Conservation (phyloP, 2,888 invertebrate genomes). For the Anagyrus pseudococci region DNA sequence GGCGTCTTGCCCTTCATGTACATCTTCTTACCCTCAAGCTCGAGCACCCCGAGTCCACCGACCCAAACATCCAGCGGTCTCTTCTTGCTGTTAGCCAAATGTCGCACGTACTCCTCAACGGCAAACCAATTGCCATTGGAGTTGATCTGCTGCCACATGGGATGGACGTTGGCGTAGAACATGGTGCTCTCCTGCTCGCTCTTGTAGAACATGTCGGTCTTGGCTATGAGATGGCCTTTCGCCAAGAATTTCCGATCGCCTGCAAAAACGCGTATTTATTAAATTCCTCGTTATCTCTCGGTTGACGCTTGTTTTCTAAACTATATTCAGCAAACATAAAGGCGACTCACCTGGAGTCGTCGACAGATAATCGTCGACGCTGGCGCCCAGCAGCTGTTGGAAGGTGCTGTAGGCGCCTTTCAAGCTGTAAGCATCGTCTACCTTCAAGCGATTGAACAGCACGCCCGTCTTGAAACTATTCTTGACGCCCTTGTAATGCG, state of each 20-base stretch:
- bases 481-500: neutral
- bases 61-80: conserved; percentile 22
- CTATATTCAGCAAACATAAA: too few relatives aligned
- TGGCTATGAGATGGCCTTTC: conserved; percentile 66
- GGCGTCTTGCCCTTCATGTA: conserved; percentile 1
- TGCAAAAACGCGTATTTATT: conserved; percentile 3
- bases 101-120: conserved; percentile 55
- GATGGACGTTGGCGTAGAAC: conserved; percentile 65
- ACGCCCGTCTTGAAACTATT: neutral
- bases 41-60: neutral
- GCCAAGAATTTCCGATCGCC: conserved; percentile 52
- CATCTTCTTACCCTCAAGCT: conserved; percentile 16
- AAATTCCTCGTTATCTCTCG: too few relatives aligned
- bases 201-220: conserved; percentile 65
- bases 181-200: conserved; percentile 65
- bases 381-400: neutral
- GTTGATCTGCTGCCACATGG: conserved; percentile 61
- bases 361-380: conserved; percentile 48
- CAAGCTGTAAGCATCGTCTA: neutral
- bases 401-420: neutral
- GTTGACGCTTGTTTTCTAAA: too few relatives aligned
- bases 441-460: neutral
- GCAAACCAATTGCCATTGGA: conserved; percentile 62
- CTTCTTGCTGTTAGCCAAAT: conserved; percentile 36
- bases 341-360: conserved; percentile 26